phyloP scores from a whole-genome alignment of 2,888 invertebrate species.

The Torymus tubicola region DNA sequence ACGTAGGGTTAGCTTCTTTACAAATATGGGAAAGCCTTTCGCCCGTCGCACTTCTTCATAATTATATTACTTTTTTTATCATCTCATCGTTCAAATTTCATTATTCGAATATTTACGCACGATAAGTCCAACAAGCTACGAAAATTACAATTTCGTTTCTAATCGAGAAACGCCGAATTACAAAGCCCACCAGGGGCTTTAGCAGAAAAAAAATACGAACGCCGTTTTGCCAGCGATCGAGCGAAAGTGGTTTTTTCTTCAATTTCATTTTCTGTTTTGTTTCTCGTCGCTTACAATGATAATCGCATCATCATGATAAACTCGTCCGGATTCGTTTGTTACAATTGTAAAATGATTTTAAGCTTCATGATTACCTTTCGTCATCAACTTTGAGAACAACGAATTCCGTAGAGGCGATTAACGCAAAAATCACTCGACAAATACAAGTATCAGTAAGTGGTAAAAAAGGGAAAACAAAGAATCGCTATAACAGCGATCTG shows the following conservation, averaged over 20 bases:
- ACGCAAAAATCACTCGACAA: slow-evolving; percentile 30
- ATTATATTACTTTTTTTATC: not conserved
- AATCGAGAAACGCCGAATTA: slow-evolving; percentile 46
- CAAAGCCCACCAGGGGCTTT: slow-evolving; percentile 53
- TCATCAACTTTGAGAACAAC: slow-evolving; percentile 29
- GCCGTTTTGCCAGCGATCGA: slow-evolving; percentile 44
- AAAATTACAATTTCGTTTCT: slow-evolving; percentile 57
- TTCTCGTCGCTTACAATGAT: slow-evolving; percentile 47
- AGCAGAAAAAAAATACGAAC: slow-evolving; percentile 39
- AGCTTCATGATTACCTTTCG: slow-evolving; percentile 35
- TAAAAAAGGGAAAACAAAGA: slow-evolving; percentile 39
- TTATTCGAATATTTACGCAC: slow-evolving; percentile 24
- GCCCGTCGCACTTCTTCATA: slow-evolving; percentile 30
- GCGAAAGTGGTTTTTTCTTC: slow-evolving; percentile 15
- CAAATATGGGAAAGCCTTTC: slow-evolving; percentile 26
- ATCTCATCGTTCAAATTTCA: slow-evolving; percentile 16
- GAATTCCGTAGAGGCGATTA: slow-evolving; percentile 34
- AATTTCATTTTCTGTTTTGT: slow-evolving; percentile 37
- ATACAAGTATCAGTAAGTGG: slow-evolving; percentile 38
- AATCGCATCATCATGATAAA: slow-evolving; percentile 35
- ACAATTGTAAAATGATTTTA: slow-evolving; percentile 42
- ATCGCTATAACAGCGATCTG: slow-evolving; percentile 15
- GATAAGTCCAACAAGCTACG: slow-evolving; percentile 40
- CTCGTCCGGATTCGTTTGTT: slow-evolving; percentile 40
- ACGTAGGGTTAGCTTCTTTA: slow-evolving; percentile 9